Base-by-base conservation (phyloP, 37 sponge, comb jelly and placozoan genomes). In the Lycopodina hypogea region DNA sequence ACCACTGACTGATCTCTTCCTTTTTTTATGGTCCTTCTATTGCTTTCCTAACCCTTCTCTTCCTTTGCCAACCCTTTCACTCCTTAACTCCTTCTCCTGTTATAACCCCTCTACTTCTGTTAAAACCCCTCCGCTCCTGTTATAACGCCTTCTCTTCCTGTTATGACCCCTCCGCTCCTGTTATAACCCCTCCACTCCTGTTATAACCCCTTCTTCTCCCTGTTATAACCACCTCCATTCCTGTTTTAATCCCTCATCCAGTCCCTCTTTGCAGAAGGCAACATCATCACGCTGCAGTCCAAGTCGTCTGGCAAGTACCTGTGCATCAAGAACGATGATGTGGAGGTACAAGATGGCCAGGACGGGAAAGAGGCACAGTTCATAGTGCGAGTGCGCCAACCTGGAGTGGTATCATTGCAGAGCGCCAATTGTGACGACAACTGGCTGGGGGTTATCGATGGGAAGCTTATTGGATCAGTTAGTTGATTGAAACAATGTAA, bases 391-490 rank as follows among this genome's bases (percentile, higher is more conserved):
- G 78, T 77, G 42, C 41, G 81, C 2, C 77, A 80, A 3, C 75
- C 75, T 4, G 89, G 80, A 33, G 84, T 89, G 35, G 52, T 89
- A 6, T 67, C 87, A 62, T 81, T 90, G 7, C 91, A 90, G 87
- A 84, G 52, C 42, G 83, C 59, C 24, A 62, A 74, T 32, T 50
- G 77, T 6, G 30, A 68, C 0, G 33, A 74, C 17, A 12, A 50
- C 37, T 90, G 78, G 64, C 69, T 90, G 22, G 83, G 81, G 18
- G 73, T 90, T 1, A 57, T 66, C 33, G 62, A 90, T 8, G 79
- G 64, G 19, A 57, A 74, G n/a, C 61, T 82, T 28, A 78, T 71
- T 79, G 89, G 89, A 71, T 61, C 35, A 2, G 91, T 90, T 69
- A 52, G 83, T 17, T 59, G 28, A 59, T 17, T 17, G 15, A 28